Evolutionary conservation across 2,113 vertebrate genomes (phyloP), one percentile per base, ranked within the genome.

Genomic region (Rattus rattus): DNA sequence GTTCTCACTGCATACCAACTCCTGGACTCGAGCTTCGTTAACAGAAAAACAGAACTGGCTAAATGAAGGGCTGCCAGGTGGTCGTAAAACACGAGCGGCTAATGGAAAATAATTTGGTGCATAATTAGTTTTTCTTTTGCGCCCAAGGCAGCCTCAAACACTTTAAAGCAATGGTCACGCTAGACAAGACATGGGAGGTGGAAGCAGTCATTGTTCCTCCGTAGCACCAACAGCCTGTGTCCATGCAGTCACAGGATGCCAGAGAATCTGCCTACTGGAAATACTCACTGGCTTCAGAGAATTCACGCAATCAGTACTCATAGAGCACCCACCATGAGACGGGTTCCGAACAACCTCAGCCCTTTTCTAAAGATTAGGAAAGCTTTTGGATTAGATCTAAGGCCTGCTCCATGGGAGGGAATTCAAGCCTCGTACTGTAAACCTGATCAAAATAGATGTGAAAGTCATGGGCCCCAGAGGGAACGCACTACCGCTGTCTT

Each of bases 61-160:
- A 84, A 70, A 93, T 49, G 77, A 89, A 89, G 92, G 80, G 63
- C n/a, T 69, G 86, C 93, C 61, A 67, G 79, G 76, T 7, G 56
- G 26, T 59, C 94, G 83, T 63, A 90, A 91, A 95, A 94, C 2
- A 2, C 24, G 22, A 96, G 89, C 47, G 17, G 4, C 67, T 79
- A 24, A 67, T 61, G 92, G 65, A 76, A 95, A 97, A 97, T 94
- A 63, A 94, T 76, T 36, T 72, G 61, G 61, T n/a, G 67, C 92
- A 43, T 49, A 47, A 92, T 59, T 65, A 70, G 59, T 65, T 89
- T 73, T 96, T 56, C 39, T 65, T 79, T 30, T 83, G 43, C 30
- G 84, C 93, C 93, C 96, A 75, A 97, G 92, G 92, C 56, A 92
- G 7, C 59, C 89, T n/a, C 49, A 81, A 90, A 88, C 70, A 75